Evolutionary conservation across 2,888 invertebrate genomes (phyloP), one percentile per base, ranked within the genome.

Genomic region (Mallateleia sp.): DNA sequence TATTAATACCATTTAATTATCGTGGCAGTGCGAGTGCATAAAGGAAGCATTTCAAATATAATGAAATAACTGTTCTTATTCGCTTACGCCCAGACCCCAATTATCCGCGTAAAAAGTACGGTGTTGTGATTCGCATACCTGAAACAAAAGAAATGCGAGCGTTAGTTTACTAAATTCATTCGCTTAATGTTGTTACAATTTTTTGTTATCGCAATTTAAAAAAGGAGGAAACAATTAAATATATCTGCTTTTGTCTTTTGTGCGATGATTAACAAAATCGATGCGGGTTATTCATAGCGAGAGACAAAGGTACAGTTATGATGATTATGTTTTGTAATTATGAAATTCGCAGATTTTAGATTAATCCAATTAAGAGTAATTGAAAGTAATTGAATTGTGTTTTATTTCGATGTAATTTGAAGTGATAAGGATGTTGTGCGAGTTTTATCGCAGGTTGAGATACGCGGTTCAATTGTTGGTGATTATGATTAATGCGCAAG

Each of bases 301-400:
- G 25, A 42, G 50, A 66, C 56, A 52, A 67, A 58, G 50, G 67
- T 25, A 22, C 58, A 34, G 66, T 72, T 72, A 67, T 64, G 47
- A 64, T 22, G 58, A 74, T 47, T 20, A 54, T 64, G 72, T 74
- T 82, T 67, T 50, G 47, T 64, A 83, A 83, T 69, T 83, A 77
- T 14, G 45, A 28, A 32, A 83, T 77, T 83, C 54, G 67, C 60
- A 74, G 82, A 74, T 82, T 69, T 75, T 32, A 75, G 82, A 82
- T 82, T 82, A 82, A 82, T 69, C 82, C 82, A 82, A 82, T 82
- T 82, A 67, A 60, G 62, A 82, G 67, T 58, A 75, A 82, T 75
- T 75, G 28, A 54, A 62, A 82, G 42, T 45, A 81, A 81, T 74
- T 50, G 64, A 67, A 66, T 58, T 47, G 32, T 45, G 79, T 45